Conservation (phyloP, 2,113 vertebrate genomes). For the Cisticola juncidis region DNA sequence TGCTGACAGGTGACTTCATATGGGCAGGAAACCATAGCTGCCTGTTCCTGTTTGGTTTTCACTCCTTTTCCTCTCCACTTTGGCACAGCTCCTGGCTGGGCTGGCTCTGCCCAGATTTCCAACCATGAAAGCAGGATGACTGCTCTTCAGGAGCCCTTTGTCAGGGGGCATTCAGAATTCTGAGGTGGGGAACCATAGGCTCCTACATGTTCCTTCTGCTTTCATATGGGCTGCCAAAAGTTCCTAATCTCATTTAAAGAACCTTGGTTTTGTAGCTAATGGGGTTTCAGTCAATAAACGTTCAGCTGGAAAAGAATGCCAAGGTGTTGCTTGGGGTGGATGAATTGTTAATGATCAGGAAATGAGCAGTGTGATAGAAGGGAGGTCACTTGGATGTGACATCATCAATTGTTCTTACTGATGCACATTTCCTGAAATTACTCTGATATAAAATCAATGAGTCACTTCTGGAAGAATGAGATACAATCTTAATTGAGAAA, state of each 20-base stretch:
- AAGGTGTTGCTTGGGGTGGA: neutral
- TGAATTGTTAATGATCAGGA: neutral
- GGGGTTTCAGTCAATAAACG: neutral
- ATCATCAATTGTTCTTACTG: neutral
- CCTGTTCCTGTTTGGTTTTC: neutral
- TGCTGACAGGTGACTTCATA: accelerated
- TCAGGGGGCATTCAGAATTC: neutral
- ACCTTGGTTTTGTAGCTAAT: neutral
- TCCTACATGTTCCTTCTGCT: neutral
- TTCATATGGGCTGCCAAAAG: neutral
- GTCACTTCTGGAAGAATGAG: neutral
- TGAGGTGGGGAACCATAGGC: neutral
- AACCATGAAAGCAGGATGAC: neutral
- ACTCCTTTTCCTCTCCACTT: neutral
- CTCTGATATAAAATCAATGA: neutral
- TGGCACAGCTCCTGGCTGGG: neutral
- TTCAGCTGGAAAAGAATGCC: neutral
- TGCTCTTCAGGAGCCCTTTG: neutral
- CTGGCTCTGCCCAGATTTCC: neutral
- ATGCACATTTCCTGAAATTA: neutral
- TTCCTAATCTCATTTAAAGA: neutral
- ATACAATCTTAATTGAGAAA: neutral
- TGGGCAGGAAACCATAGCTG: neutral
- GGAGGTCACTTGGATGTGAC: neutral
- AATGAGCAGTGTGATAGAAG: neutral